Evolutionary conservation across 2,888 invertebrate genomes (phyloP), one percentile per base, ranked within the genome.

Genomic region (Rambutsinella grinnellia): DNA sequence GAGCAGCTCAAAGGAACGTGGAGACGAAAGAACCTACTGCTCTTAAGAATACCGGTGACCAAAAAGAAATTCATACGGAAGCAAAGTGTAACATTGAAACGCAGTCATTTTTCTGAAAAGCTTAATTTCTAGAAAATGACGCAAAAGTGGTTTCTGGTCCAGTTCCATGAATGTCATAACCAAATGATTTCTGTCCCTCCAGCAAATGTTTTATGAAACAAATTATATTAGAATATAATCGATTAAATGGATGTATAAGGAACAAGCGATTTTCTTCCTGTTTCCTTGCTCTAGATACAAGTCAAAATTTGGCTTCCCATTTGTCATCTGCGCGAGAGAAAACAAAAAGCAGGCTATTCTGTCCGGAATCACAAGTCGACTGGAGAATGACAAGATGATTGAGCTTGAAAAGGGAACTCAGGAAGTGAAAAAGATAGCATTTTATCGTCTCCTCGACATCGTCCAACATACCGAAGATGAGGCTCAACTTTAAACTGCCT

Each of bases 341-440:
- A 91, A 91, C 83, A 90, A 90, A 85, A 86, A 90, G 10, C 86
- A 88, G 61, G 88, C 90, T 5, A 91, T 92, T 81, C 86, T 92
- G 57, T 85, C 87, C 27, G 90, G 90, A 19, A 87, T 92, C 3
- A 87, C 89, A 80, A 84, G 80, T 1, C 87, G 92, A 47, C 87
- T 90, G 72, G 85, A 88, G 51, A 91, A 91, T 84, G 86, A 87
- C 0, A 85, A 84, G 36, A 88, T 89, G 19, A 85, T 87, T 58
- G 92, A 92, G 87, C 86, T 91, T 2, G 84, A 85, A 2, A 89
- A 86, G 51, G 90, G 90, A 21, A 89, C 92, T 54, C 87, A 88
- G 71, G 92, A 92, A 87, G 91, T 92, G 0, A 92, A 92, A 85
- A 92, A 92, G 87, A 92, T 92, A 79, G 90, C 90, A 82, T 89